A percentile compares a stretch with the other conserved stretches of the same genome.
Evolutionary conservation across 2,888 invertebrate species (phyloP).

Genomic region (Leptinotarsa peninsularis): DNA sequence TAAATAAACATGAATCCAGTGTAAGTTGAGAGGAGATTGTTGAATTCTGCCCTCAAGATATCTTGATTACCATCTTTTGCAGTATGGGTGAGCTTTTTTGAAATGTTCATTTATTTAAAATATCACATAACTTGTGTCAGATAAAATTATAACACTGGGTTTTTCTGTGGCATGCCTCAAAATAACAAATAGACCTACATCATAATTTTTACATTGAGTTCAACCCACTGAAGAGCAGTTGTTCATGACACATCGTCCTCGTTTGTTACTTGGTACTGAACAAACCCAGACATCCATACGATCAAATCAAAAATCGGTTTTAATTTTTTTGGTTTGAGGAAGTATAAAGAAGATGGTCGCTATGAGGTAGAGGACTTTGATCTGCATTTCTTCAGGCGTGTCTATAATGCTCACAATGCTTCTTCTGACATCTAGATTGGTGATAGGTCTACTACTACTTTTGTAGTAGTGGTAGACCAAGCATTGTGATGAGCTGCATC

Average conservation of each 20-base stretch:
- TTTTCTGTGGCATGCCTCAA: neutral
- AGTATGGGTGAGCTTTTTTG: neutral
- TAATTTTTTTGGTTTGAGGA: neutral
- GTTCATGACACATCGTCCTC: neutral
- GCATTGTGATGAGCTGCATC: neutral
- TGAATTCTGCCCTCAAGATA: too few relatives aligned
- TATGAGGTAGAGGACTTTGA: neutral
- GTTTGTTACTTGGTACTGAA: neutral
- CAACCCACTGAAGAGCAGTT: neutral
- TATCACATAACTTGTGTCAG: too few relatives aligned
- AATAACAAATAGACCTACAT: neutral
- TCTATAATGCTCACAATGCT: neutral
- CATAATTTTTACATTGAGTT: neutral
- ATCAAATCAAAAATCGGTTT: neutral
- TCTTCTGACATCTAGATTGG: neutral
- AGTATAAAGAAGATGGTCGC: neutral
- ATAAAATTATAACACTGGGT: neutral
- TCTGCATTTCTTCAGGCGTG: neutral
- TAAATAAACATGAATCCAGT: too few relatives aligned
- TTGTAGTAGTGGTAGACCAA: neutral
- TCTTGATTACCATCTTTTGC: too few relatives aligned
- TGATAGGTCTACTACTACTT: neutral
- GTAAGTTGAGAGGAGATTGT: too few relatives aligned
- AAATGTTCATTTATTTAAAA: too few relatives aligned
- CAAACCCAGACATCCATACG: neutral